Base-by-base conservation (phyloP, 1,140 invertebrate genomes). In the Drosophila busckii region DNA sequence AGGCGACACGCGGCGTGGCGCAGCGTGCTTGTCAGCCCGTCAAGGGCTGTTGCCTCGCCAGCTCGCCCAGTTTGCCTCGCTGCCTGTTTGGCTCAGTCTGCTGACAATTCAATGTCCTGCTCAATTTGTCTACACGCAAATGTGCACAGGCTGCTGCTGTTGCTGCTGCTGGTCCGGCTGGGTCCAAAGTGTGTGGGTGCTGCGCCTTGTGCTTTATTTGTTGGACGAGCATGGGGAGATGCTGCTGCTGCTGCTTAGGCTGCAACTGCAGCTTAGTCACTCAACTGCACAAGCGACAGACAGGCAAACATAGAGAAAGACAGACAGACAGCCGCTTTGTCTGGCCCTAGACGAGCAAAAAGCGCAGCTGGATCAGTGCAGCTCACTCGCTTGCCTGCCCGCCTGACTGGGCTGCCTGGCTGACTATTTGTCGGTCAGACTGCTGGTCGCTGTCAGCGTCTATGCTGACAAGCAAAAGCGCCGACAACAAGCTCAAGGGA, bases 71-170 rank as follows among this genome's bases (percentile, higher is more conserved):
- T 2, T 9, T 26, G 20, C 16, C 7, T 17, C 20, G 28, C 38
- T 19, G 31, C 17, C 19, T 7, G 32, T 7, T 10, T 19, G 31
- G 41, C 45, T 10, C 46, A 28, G 22, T 9, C 42, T 67, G 73
- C 70, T 73, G 75, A 78, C 73, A 78, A 78, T 78, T 82, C 73
- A 78, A 78, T 78, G 73, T 78, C 73, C 73, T 78, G 73, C 73
- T 78, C 73, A 78, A 78, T 78, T 78, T 78, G 75, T 78, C 75
- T 66, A 64, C 63, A 80, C 70, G 60, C 70, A 82, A 53, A 70
- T 61, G 46, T 53, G 61, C 32, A 50, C 49, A 42, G 31, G 22
- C 31, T 29, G 26, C 13, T 29, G 19, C 12, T 15, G 19, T 16
- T 6, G 4, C 20, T 9, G n/a, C n/a, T n/a, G n/a, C n/a, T n/a